Conservation (phyloP, 2,797 vertebrate genomes). For the Malacoraja senta region DNA sequence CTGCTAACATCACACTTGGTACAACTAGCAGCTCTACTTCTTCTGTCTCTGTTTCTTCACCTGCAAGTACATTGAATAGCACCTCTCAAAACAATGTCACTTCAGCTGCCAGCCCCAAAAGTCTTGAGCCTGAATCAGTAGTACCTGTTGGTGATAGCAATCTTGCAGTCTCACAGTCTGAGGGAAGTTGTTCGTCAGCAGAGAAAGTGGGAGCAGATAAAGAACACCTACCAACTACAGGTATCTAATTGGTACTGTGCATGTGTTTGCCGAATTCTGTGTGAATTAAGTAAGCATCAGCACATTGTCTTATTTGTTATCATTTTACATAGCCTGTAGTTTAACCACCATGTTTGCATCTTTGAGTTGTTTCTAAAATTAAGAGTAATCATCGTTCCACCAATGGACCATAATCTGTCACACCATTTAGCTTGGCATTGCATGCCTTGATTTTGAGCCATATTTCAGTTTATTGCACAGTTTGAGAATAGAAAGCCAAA, state of each 20-base stretch:
- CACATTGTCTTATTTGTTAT: not conserved
- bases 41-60: slow-evolving; percentile 46
- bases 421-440: slow-evolving; percentile 26
- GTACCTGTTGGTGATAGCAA: slow-evolving; percentile 48
- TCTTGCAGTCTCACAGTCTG: slow-evolving; percentile 46
- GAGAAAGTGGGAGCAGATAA: slow-evolving; percentile 50
- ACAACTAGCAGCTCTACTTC: slow-evolving; percentile 40
- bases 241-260: slow-evolving; percentile 49
- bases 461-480: not conserved
- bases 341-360: not conserved
- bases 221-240: slow-evolving; percentile 55
- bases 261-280: slow-evolving; percentile 30
- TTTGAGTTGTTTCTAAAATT: slow-evolving; percentile 17
- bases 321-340: not conserved
- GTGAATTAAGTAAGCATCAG: slow-evolving; percentile 30
- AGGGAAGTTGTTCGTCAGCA: slow-evolving; percentile 50
- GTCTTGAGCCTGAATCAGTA: slow-evolving; percentile 47
- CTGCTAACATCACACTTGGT: slow-evolving; percentile 42
- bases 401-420: not conserved
- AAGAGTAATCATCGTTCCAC: not conserved
- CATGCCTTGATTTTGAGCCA: slow-evolving; percentile 43
- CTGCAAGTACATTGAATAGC: slow-evolving; percentile 49
- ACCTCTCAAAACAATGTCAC: slow-evolving; percentile 45
- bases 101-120: slow-evolving; percentile 46
- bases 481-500: not conserved